phyloP scores from a whole-genome alignment of 35 echinoderm and acorn worm species.

The Chiridota heheva region DNA sequence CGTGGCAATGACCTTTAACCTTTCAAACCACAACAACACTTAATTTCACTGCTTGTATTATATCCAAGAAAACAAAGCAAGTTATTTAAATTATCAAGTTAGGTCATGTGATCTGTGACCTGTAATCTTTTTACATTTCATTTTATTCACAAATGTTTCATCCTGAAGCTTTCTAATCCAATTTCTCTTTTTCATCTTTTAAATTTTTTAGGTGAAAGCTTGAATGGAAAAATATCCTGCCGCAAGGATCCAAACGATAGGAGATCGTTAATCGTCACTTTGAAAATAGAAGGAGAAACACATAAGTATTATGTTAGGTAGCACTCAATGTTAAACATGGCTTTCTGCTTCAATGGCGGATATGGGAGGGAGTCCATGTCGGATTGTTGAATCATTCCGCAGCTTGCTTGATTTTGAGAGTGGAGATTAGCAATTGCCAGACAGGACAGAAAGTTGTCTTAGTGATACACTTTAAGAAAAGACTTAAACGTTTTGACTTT shows the following conservation, averaged over 20 bases:
- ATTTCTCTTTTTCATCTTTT: slow-evolving; percentile 5
- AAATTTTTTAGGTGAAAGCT: slow-evolving; percentile 56
- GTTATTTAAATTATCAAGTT: background rate
- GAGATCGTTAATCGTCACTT: slow-evolving; percentile 71
- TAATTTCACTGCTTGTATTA: background rate
- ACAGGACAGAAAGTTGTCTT: too few relatives aligned
- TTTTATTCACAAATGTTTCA: background rate
- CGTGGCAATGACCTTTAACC: background rate
- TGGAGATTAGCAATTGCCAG: too few relatives aligned
- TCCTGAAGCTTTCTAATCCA: background rate
- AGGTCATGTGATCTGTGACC: too few relatives aligned
- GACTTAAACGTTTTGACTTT: too few relatives aligned
- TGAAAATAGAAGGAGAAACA: slow-evolving; percentile 71
- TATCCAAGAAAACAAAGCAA: background rate
- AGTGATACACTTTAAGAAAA: too few relatives aligned
- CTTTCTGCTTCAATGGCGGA: too few relatives aligned
- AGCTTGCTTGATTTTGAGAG: too few relatives aligned
- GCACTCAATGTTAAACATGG: too few relatives aligned
- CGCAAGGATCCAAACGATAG: slow-evolving; percentile 65
- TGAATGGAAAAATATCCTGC: slow-evolving; percentile 77
- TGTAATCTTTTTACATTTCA: too few relatives aligned
- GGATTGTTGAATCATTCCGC: too few relatives aligned
- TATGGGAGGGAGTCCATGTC: too few relatives aligned
- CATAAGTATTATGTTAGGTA: slow-evolving; percentile 79
- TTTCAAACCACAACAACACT: too few relatives aligned